Evolutionary conservation across 2,888 invertebrate genomes (phyloP), one percentile per base, ranked within the genome.

Genomic region (Augiades crinisus): DNA sequence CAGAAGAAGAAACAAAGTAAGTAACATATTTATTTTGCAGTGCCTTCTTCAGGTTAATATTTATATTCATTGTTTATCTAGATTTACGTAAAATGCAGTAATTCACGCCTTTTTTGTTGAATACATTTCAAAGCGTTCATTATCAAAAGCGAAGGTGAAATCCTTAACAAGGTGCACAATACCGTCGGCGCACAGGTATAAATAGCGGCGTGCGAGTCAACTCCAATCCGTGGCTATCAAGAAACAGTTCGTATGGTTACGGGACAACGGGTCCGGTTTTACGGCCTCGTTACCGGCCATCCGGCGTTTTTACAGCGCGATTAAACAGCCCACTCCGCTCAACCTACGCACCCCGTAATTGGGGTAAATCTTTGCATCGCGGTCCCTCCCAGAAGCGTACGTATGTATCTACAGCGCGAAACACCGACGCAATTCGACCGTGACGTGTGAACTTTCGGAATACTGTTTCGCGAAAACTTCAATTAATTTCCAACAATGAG

Each of bases 261-360:
- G 66, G 70, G 64, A 68, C 67, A 64, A 54, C 58, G 67, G 70
- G 77, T 73, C 57, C 59, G 57, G 59, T 55, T 85, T 73, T 85
- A 84, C 76, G 65, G 65, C 81, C 80, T 83, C 79, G 82, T 86
- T 85, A 83, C 80, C 70, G 76, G 66, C 76, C 71, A 70, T 74
- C 70, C 73, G 63, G 69, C 71, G 77, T 86, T 86, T 86, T 87
- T 86, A 87, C 78, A 75, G 69, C 78, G 69, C 78, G 77, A 84
- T 83, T 81, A 81, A 78, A 81, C 76, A 74, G 75, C 62, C 64
- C 67, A 63, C 61, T 72, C 68, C 67, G 68, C 66, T 67, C 74
- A 72, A 72, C 75, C 75, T 72, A 70, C 73, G 71, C 69, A 72
- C 69, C 63, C 75, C 64, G 73, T 81, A 81, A 85, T 84, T 82